Conservation (phyloP, 2,113 vertebrate species). For the Mesocricetus auratus region DNA sequence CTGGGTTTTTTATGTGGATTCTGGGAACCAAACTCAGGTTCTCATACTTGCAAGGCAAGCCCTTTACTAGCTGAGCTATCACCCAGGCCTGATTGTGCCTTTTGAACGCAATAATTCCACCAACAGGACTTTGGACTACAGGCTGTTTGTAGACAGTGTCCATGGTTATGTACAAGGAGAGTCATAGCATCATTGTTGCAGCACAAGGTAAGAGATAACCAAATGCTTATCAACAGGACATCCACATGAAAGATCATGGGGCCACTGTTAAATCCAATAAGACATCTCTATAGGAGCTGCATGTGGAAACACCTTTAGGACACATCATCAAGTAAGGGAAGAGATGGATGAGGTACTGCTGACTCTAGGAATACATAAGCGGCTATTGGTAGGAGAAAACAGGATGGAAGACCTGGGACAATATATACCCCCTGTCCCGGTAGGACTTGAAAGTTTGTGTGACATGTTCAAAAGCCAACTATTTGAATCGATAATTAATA, state of each 20-base stretch:
- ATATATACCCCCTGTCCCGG: not conserved
- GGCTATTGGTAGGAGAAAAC: no score
- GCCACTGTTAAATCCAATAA: not conserved
- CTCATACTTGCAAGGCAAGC: not conserved
- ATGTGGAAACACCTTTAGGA: not conserved
- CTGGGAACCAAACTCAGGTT: not conserved
- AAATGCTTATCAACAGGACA: not conserved
- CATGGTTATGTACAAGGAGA: not conserved
- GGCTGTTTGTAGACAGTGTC: not conserved
- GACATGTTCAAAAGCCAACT: not conserved
- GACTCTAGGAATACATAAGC: not conserved
- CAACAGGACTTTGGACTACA: not conserved
- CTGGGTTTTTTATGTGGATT: not conserved
- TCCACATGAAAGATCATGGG: accelerated
- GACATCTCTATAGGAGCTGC: accelerated
- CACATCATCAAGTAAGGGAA: not conserved
- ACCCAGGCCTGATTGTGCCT: not conserved
- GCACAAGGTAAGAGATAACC: not conserved
- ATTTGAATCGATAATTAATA: not conserved
- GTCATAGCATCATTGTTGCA: accelerated
- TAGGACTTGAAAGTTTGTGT: not conserved
- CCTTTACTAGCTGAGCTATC: not conserved
- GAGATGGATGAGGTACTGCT: not conserved
- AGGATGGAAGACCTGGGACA: not conserved
- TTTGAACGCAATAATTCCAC: not conserved